Evolutionary conservation across 2,888 invertebrate genomes (phyloP).

Genomic region (Agonum fuliginosum): DNA sequence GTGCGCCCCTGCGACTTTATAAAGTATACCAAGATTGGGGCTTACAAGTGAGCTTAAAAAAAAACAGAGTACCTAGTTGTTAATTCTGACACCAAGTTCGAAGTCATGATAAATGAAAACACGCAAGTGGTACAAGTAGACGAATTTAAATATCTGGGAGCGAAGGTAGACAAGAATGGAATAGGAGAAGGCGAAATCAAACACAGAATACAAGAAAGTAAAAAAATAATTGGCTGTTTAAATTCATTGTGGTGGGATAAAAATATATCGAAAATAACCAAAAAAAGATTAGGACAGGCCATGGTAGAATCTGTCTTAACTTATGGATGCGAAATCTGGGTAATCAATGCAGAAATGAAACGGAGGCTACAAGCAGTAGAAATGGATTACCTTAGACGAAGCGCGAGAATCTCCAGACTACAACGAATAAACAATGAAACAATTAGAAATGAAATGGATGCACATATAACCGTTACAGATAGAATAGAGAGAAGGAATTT

Average conservation of each 20-base stretch:
- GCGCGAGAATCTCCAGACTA: no score
- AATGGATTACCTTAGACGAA: no score
- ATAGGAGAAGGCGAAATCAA: slow-evolving; percentile 46
- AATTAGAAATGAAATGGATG: background rate
- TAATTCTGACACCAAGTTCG: background rate
- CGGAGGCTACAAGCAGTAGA: no score
- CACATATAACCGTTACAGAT: background rate
- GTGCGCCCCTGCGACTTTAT: no score
- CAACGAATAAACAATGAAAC: no score
- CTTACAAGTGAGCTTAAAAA: background rate
- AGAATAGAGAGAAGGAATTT: slow-evolving; percentile 39
- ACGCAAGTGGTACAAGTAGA: background rate
- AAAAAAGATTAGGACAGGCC: no score
- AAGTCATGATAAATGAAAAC: background rate
- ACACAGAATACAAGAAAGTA: slow-evolving; percentile 32
- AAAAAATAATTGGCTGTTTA: slow-evolving; percentile 40
- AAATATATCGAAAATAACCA: slow-evolving; percentile 44
- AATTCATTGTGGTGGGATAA: slow-evolving; percentile 54
- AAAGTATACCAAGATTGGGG: background rate
- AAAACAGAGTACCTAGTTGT: background rate
- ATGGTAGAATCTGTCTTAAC: no score
- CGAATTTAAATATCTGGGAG: background rate
- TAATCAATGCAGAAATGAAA: no score
- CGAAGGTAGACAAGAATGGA: background rate
- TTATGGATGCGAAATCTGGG: no score